Percentiles rank a stretch among this genome's conserved stretches.
Conservation (phyloP, 2,113 vertebrate species). For the Dipodomys merriami region DNA sequence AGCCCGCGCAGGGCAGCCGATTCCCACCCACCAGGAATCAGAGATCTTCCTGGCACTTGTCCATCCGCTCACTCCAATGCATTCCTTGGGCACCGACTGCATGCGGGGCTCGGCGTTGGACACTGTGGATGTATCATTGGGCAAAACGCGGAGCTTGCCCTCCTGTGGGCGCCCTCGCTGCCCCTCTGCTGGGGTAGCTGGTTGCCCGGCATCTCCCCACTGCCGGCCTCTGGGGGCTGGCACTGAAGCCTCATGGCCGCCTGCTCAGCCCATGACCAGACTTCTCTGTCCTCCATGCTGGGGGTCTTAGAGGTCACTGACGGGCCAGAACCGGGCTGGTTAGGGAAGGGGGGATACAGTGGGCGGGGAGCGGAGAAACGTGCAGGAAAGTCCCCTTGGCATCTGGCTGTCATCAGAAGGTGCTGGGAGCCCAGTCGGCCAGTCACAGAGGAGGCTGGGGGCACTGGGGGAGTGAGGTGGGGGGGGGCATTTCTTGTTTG, state of each 20-base stretch:
- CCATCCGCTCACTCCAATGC: not conserved
- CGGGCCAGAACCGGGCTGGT: not conserved
- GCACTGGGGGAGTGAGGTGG: too few relatives aligned
- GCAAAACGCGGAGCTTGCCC: not conserved
- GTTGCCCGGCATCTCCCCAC: too few relatives aligned
- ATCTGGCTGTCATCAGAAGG: accelerated
- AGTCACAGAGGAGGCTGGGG: not conserved
- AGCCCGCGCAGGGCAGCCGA: not conserved
- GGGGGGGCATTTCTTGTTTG: not conserved
- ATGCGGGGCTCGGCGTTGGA: not conserved
- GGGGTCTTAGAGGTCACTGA: not conserved
- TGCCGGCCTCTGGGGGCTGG: not conserved
- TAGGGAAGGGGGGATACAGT: not conserved
- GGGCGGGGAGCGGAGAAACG: not conserved
- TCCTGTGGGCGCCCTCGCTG: accelerated
- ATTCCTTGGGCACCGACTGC: not conserved
- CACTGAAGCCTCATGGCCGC: too few relatives aligned
- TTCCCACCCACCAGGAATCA: accelerated
- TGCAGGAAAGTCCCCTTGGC: accelerated
- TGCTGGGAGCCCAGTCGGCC: not conserved
- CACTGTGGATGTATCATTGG: accelerated
- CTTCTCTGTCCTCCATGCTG: not conserved
- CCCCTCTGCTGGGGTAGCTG: not conserved
- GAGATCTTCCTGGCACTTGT: not conserved
- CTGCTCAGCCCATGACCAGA: too few relatives aligned